Base-by-base conservation (phyloP, 1,140 invertebrate species). In the Hyles euphorbiae region DNA sequence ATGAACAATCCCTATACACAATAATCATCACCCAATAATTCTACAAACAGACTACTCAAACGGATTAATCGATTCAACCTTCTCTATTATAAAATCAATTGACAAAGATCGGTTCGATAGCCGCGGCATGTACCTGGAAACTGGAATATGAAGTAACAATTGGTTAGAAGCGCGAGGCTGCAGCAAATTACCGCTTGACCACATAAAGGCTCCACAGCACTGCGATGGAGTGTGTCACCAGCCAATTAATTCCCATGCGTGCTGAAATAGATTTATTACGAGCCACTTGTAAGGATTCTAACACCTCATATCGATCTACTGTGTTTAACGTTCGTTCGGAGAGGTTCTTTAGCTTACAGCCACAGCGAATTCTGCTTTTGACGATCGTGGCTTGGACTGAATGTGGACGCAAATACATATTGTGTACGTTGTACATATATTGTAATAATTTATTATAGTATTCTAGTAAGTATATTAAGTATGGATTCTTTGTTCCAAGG, bases 171-270 rank as follows among this genome's bases (percentile, higher is more conserved):
- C 60, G 53, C 57, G 43, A 32, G 43, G 51, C 68, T 77, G 70
- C 60, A 63, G 55, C 54, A 49, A 77, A 77, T 78, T 69, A 67
- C 70, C 67, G 68, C 65, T 72, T 65, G 68, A 64, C 72, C 69
- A 57, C 61, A 70, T 60, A 58, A 68, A 68, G 64, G 61, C 59
- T 60, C 34, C 63, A 52, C 53, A 55, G n/a, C 61, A 53, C 49
- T 12, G 55, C 60, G 53, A 51, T 64, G 53, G 48, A 65, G 63
- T 59, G 45, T 60, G 60, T 53, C 67, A 63, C 45, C 53, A 55
- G 61, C 57, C 76, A 63, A 76, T 82, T 76, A 81, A 76, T 68
- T 74, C 68, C 68, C 67, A 72, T 81, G 77, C 78, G 78, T 82
- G 77, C 72, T 79, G 62, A 68, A 75, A 79, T 65, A 78, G 78